phyloP scores from a whole-genome alignment of 2,888 invertebrate species.

The Eustalomyia histrio region DNA sequence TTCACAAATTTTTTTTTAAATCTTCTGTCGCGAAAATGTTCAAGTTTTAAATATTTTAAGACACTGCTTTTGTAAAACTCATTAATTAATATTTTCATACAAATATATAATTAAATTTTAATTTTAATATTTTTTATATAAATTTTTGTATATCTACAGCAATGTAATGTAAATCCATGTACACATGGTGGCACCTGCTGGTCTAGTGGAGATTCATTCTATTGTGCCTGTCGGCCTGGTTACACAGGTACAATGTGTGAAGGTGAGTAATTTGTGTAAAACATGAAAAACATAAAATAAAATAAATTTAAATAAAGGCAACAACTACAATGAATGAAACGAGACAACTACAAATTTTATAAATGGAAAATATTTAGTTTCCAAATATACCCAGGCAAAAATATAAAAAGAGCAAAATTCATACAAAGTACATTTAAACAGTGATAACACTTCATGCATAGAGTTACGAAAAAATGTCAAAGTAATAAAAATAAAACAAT shows the following conservation, averaged over 20 bases:
- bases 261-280: conserved; percentile 80
- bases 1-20: too few species aligned
- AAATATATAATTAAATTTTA: background rate
- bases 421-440: too few species aligned
- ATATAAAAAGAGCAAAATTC: background rate
- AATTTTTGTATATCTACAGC: conserved; percentile 79
- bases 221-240: conserved; percentile 89
- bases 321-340: background rate
- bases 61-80: too few species aligned
- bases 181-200: conserved; percentile 89
- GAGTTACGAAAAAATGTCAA: too few species aligned
- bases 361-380: background rate
- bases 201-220: conserved; percentile 87
- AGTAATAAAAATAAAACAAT: too few species aligned
- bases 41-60: too few species aligned
- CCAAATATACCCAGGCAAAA: background rate
- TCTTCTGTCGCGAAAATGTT: too few species aligned
- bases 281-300: conserved; percentile 8
- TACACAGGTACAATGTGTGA: conserved; percentile 90
- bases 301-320: background rate
- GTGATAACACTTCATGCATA: too few species aligned
- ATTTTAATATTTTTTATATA: background rate
- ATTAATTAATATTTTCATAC: background rate
- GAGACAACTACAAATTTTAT: background rate
- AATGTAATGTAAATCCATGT: conserved; percentile 87